Percentiles rank a stretch among this genome's conserved stretches.
These are phyloP conservation scores for Phainopepla nitens DNA, from an alignment of 2,113 vertebrate genomes.

Conservation along the genomic window DNA sequence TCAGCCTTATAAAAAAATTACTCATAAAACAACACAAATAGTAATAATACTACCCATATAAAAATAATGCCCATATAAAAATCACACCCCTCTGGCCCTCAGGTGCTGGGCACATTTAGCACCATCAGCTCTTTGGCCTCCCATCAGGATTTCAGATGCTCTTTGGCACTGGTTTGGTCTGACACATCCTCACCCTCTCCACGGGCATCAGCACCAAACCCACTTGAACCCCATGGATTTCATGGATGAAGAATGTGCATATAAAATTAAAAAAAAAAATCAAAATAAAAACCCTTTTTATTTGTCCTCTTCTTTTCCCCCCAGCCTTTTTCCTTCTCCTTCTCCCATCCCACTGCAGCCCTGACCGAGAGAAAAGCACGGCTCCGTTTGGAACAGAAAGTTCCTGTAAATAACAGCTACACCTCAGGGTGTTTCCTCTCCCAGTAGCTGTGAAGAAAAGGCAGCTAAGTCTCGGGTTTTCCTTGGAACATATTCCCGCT, in stretches of 20 bases:
- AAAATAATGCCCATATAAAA: not conserved
- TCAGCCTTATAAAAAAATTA: not conserved
- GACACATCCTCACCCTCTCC: not conserved
- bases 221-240: not conserved
- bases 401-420: not conserved
- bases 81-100: not conserved
- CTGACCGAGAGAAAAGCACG: rapidly evolving
- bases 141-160: not conserved
- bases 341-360: not conserved
- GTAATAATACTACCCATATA: not conserved
- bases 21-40: not conserved
- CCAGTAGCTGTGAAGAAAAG: not conserved
- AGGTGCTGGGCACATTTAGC: not conserved
- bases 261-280: no score
- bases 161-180: rapidly evolving
- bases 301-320: rapidly evolving
- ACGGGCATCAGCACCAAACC: not conserved
- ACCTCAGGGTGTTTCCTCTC: constrained; percentile 26
- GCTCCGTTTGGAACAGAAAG: not conserved
- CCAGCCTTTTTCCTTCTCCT: not conserved
- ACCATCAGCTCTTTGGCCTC: not conserved
- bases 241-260: rapidly evolving
- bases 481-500: not conserved
- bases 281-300: not conserved
- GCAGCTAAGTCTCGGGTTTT: not conserved